Conservation (phyloP, 2,888 invertebrate genomes). For the Portevinia maculata region DNA sequence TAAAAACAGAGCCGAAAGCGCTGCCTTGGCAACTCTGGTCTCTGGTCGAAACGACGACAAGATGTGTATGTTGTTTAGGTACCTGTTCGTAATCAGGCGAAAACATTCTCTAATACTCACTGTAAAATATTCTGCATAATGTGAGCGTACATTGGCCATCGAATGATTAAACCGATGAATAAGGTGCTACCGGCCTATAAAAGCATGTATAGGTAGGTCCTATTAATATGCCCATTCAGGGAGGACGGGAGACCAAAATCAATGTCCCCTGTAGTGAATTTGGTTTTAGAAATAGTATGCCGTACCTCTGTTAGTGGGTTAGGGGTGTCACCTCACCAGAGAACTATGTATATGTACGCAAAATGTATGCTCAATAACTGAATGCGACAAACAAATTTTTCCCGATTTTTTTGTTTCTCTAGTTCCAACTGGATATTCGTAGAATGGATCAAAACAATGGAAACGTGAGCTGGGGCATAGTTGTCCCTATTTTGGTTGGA, state of each 20-base stretch:
- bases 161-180: conserved; percentile 43
- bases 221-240: too few species aligned
- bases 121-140: conserved; percentile 5
- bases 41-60: too few species aligned
- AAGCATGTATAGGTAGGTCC: conserved; percentile 3
- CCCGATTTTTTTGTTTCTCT: conserved; percentile 5
- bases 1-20: too few species aligned
- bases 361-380: conserved; percentile 68
- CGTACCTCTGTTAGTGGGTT: conserved; percentile 21
- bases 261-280: too few species aligned
- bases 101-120: conserved; percentile 15
- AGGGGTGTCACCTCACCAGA: conserved; percentile 1
- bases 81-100: conserved; percentile 20
- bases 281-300: conserved; percentile 17
- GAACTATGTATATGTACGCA: too few species aligned
- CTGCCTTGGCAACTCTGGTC: too few species aligned
- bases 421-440: not conserved
- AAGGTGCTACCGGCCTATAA: conserved; percentile 44
- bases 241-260: too few species aligned
- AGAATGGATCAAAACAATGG: conserved; percentile 31
- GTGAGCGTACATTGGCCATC: not conserved
- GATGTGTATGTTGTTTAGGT: too few species aligned
- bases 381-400: conserved; percentile 44
- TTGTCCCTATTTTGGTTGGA: not conserved
- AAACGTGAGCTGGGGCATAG: conserved; percentile 1